These are phyloP conservation scores for Bubo blakistoni DNA, from an alignment of 2,113 vertebrate species.

Conservation along the genomic window DNA sequence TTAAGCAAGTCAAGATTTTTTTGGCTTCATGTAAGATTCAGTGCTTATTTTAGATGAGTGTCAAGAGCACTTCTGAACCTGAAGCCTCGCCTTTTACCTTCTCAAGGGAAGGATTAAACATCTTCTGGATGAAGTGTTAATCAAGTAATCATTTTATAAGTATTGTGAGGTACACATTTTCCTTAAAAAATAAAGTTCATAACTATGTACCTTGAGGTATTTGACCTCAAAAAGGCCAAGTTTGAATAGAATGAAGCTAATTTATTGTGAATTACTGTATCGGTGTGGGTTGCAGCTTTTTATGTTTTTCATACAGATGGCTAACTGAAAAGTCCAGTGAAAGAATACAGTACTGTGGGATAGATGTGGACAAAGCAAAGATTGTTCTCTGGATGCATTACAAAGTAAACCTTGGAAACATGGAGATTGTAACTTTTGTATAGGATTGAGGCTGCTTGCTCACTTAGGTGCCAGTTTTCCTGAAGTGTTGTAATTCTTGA, in stretches of 20 bases:
- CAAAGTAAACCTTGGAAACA: not conserved
- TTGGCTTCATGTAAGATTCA: conserved; percentile 9
- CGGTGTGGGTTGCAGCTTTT: not conserved
- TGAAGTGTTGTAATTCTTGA: conserved; percentile 33
- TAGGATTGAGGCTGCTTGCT: conserved; percentile 10
- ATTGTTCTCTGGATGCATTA: not conserved
- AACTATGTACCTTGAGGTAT: not conserved
- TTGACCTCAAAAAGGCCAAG: conserved; percentile 7
- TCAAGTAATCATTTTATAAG: not conserved
- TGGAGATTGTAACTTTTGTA: conserved; percentile 3
- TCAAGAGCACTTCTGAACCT: conserved; percentile 17
- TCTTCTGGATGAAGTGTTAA: conserved; percentile 7
- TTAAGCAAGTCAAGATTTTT: conserved; percentile 7
- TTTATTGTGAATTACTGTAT: not conserved
- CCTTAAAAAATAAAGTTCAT: not conserved
- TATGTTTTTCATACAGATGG: not conserved
- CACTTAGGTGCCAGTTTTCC: conserved; percentile 33
- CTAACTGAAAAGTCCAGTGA: not conserved
- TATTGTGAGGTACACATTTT: not conserved
- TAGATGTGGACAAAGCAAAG: not conserved
- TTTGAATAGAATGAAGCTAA: not conserved
- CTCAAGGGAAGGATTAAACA: conserved; percentile 3
- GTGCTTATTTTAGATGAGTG: conserved; percentile 23
- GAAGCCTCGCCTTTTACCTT: conserved; percentile 10
- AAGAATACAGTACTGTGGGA: not conserved